Conservation (phyloP, 1,140 invertebrate genomes). For the Eueides isabella region DNA sequence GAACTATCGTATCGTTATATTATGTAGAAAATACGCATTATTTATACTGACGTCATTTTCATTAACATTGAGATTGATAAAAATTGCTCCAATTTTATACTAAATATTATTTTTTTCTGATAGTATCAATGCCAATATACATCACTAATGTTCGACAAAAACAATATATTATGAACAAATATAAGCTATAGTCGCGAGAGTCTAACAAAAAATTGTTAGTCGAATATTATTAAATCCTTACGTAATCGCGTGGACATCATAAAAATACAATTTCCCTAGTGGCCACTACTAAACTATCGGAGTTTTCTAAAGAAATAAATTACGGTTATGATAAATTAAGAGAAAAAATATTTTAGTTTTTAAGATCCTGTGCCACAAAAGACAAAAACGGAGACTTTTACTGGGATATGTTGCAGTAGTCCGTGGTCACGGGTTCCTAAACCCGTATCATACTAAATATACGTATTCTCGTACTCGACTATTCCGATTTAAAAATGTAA, state of each 20-base stretch:
- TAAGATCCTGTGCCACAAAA: background rate
- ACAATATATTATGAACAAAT: too few relatives aligned
- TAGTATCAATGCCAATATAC: too few relatives aligned
- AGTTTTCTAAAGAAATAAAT: background rate
- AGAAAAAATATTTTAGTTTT: background rate
- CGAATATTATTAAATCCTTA: background rate
- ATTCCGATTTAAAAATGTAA: too few relatives aligned
- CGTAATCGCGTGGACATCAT: background rate
- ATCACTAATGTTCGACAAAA: too few relatives aligned
- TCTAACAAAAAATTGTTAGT: background rate
- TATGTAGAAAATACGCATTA: background rate
- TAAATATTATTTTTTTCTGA: background rate
- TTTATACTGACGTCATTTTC: background rate
- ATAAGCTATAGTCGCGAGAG: too few relatives aligned
- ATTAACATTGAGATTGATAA: background rate
- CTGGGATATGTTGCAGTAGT: too few relatives aligned
- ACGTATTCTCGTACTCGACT: too few relatives aligned
- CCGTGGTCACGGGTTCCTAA: too few relatives aligned
- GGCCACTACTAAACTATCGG: too few relatives aligned
- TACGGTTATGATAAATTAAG: background rate
- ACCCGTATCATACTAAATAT: too few relatives aligned
- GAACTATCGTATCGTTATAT: too few relatives aligned
- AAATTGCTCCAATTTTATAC: background rate
- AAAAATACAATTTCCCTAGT: background rate
- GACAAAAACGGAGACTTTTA: too few relatives aligned